These are phyloP conservation scores for Halotydeus destructor DNA, from an alignment of 1,140 invertebrate species.

Conservation along the genomic window DNA sequence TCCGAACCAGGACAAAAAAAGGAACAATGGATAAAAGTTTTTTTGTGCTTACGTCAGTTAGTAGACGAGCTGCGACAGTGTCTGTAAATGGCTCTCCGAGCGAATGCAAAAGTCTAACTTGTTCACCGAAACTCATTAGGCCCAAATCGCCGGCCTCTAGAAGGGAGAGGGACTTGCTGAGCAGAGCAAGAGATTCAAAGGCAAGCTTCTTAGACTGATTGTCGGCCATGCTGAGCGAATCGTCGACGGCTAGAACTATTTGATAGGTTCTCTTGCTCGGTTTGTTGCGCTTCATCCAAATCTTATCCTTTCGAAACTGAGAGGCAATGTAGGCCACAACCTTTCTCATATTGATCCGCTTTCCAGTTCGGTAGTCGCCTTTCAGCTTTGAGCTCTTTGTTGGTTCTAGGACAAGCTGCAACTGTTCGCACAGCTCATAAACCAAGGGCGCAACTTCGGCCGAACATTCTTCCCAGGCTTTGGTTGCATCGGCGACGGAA, in stretches of 20 bases:
- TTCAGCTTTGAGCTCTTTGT: conserved; percentile 54
- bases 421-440: conserved; percentile 74
- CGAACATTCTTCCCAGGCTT: conserved; percentile 30
- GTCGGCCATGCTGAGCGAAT: conserved; percentile 52
- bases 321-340: conserved; percentile 94
- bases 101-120: conserved; percentile 49
- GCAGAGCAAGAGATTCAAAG: conserved; percentile 76
- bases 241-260: conserved; percentile 87
- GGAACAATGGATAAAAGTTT: not conserved
- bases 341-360: conserved; percentile 92
- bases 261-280: conserved; percentile 90
- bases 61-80: conserved; percentile 42
- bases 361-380: conserved; percentile 88
- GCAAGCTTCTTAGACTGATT: conserved; percentile 42
- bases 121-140: conserved; percentile 79
- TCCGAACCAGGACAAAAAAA: not conserved
- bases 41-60: conserved; percentile 6
- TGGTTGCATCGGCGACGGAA: not conserved
- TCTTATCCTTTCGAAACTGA: conserved; percentile 95
- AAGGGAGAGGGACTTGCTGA: conserved; percentile 65
- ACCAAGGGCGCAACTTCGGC: conserved; percentile 42
- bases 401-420: conserved; percentile 81
- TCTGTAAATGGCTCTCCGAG: conserved; percentile 66
- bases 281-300: conserved; percentile 88
- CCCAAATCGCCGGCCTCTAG: conserved; percentile 79